Evolutionary conservation across 2,888 invertebrate genomes (phyloP).

Genomic region (Nomada ferruginata): DNA sequence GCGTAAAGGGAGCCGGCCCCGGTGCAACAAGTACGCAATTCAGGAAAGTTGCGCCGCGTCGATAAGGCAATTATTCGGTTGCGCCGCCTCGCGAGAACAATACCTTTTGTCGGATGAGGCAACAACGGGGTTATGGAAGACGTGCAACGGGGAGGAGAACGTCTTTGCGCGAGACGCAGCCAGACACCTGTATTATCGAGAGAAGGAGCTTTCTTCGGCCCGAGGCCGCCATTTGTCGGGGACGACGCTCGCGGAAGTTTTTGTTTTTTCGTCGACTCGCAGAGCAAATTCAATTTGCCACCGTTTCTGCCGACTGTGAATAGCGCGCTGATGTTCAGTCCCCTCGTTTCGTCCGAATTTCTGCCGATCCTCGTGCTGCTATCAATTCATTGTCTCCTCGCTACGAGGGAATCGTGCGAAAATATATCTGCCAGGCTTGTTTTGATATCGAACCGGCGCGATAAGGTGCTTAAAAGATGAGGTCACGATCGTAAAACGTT

Average conservation of each 20-base stretch:
- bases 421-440: no score
- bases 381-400: background rate
- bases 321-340: no score
- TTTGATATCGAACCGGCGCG: background rate
- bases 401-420: background rate
- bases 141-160: slow-evolving; percentile 44
- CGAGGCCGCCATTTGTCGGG: slow-evolving; percentile 23
- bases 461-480: background rate
- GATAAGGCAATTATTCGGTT: slow-evolving; percentile 73
- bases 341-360: no score
- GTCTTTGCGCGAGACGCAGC: slow-evolving; percentile 43
- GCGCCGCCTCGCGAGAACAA: slow-evolving; percentile 66
- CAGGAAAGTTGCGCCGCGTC: slow-evolving; percentile 71
- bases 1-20: slow-evolving; percentile 49
- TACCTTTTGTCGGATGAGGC: slow-evolving; percentile 69
- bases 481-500: background rate
- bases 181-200: slow-evolving; percentile 46
- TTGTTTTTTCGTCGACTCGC: no score
- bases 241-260: no score
- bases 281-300: background rate
- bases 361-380: no score
- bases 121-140: slow-evolving; percentile 59
- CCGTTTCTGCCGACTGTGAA: background rate
- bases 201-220: slow-evolving; percentile 17
- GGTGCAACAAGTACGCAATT: slow-evolving; percentile 73